Evolutionary conservation across 2,888 invertebrate species (phyloP).

Genomic region (Plebejus argus): DNA sequence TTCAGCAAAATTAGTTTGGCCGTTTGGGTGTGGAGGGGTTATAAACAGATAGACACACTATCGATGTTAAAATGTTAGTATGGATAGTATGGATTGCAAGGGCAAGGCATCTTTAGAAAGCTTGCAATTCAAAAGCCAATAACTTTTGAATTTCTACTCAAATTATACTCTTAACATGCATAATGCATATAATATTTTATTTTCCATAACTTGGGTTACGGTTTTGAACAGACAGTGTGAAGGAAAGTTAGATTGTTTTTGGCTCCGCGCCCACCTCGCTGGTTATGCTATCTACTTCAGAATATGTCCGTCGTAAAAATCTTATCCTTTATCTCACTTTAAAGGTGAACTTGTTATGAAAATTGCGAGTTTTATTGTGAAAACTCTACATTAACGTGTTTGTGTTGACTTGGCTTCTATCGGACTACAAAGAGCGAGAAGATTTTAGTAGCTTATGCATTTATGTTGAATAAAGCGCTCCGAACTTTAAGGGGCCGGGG

Average conservation of each 20-base stretch:
- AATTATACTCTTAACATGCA: background rate
- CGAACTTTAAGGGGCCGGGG: too few species aligned
- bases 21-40: too few species aligned
- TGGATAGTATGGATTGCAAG: too few species aligned
- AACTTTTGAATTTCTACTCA: too few species aligned
- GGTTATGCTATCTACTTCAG: slow-evolving; percentile 50
- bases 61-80: too few species aligned
- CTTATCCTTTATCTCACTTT: slow-evolving; percentile 51
- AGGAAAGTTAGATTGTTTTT: slow-evolving; percentile 58
- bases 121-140: too few species aligned
- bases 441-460: too few species aligned
- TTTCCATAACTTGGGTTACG: background rate
- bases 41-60: too few species aligned
- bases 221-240: slow-evolving; percentile 55
- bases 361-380: slow-evolving; percentile 35
- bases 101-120: too few species aligned
- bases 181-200: background rate
- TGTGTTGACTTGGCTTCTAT: background rate
- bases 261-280: slow-evolving; percentile 58
- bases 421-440: too few species aligned
- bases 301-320: slow-evolving; percentile 52
- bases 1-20: too few species aligned
- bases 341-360: slow-evolving; percentile 50
- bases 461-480: too few species aligned
- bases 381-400: slow-evolving; percentile 7